phyloP scores from a whole-genome alignment of 2,113 vertebrate genomes.

The Cynopterus brachyotis region DNA sequence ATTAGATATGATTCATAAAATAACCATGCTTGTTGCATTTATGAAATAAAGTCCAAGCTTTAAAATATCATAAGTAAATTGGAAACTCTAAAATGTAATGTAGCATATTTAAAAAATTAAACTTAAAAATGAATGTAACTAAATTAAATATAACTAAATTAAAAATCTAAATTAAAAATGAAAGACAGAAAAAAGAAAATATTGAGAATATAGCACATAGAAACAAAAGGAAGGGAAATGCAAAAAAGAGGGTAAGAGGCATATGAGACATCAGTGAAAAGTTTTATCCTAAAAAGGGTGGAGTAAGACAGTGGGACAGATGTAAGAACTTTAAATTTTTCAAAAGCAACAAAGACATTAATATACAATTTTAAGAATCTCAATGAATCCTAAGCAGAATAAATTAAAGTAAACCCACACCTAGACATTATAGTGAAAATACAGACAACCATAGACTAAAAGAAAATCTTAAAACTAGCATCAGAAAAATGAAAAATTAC shows the following conservation, averaged over 20 bases:
- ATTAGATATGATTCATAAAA: constrained; percentile 28
- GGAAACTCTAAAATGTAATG: neutral
- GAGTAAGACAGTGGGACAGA: neutral
- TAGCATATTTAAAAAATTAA: neutral
- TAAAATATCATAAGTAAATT: neutral
- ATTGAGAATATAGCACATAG: neutral
- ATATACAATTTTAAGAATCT: neutral
- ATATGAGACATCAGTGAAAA: neutral
- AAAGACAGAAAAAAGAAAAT: neutral
- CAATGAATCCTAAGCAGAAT: neutral
- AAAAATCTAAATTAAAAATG: constrained; percentile 18
- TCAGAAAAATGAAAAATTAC: neutral
- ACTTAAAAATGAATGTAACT: too few species aligned
- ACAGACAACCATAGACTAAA: neutral
- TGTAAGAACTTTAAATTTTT: neutral
- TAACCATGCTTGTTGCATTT: neutral
- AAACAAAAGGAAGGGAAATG: neutral
- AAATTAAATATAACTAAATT: neutral
- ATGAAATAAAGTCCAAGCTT: neutral
- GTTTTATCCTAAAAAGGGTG: neutral
- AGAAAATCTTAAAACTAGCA: neutral
- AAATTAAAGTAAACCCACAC: neutral
- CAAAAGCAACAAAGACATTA: neutral
- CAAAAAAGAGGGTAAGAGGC: neutral
- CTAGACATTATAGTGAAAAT: neutral